phyloP scores from a whole-genome alignment of 1,140 invertebrate species.

The Hyles euphorbiae region DNA sequence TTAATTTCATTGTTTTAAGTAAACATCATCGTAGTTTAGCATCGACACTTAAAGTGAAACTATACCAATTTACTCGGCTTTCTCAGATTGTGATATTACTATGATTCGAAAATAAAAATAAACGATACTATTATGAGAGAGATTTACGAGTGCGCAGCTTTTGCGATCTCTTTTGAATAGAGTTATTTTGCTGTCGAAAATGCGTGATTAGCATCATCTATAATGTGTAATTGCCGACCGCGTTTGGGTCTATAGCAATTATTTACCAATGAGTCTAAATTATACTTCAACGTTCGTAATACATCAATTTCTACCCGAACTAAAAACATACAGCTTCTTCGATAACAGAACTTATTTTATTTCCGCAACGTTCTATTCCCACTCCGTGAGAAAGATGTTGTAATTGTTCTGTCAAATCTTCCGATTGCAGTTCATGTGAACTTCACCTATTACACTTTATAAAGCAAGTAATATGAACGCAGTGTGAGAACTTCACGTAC shows the following conservation, averaged over 20 bases:
- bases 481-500: conserved; percentile 33
- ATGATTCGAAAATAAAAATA: not conserved
- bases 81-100: not conserved
- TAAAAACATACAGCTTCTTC: no score
- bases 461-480: conserved; percentile 26
- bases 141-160: no score
- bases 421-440: conserved; percentile 34
- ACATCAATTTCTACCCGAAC: no score
- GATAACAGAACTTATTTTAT: no score
- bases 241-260: no score
- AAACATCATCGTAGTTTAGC: conserved; percentile 9
- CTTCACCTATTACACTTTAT: conserved; percentile 30
- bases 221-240: no score
- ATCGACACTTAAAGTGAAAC: not conserved
- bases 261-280: no score
- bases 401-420: conserved; percentile 47
- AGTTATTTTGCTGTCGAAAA: no score
- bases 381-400: conserved; percentile 39
- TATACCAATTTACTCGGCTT: conserved; percentile 1
- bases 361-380: not conserved
- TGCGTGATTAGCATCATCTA: no score
- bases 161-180: no score
- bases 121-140: not conserved
- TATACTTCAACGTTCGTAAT: no score
- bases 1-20: conserved; percentile 1